These are phyloP conservation scores for Hyposmocoma kahamanoa DNA, from an alignment of 1,140 invertebrate species.

Conservation along the genomic window DNA sequence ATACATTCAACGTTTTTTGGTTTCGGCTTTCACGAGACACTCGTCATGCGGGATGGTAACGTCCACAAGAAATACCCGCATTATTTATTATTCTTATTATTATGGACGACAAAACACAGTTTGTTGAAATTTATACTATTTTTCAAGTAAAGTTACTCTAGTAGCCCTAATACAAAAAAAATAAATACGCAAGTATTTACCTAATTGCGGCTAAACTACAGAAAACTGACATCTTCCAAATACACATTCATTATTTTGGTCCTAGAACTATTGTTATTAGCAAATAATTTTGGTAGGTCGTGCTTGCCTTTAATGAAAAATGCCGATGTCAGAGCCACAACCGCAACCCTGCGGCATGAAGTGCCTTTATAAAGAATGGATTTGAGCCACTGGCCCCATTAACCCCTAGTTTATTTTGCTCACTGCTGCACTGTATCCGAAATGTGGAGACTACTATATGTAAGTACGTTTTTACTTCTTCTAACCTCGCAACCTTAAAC, in stretches of 20 bases:
- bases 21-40: no score
- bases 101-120: no score
- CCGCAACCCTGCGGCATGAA: constrained; percentile 30
- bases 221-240: constrained; percentile 24
- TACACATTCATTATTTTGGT: not conserved
- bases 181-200: no score
- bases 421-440: constrained; percentile 9
- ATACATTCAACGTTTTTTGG: no score
- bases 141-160: no score
- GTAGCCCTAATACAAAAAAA: no score
- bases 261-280: constrained; percentile 4
- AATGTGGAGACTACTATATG: constrained; percentile 47
- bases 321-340: constrained; percentile 24
- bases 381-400: constrained; percentile 16
- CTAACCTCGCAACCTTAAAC: no score
- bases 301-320: constrained; percentile 47
- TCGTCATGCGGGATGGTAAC: no score
- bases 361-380: constrained; percentile 36
- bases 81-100: no score
- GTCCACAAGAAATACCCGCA: no score
- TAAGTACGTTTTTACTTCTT: constrained; percentile 29
- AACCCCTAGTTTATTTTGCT: constrained; percentile 12
- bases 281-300: constrained; percentile 39
- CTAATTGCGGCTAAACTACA: no score
- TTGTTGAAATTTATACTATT: no score